phyloP scores from a whole-genome alignment of 2,888 invertebrate genomes.

The Crematogaster levior region DNA sequence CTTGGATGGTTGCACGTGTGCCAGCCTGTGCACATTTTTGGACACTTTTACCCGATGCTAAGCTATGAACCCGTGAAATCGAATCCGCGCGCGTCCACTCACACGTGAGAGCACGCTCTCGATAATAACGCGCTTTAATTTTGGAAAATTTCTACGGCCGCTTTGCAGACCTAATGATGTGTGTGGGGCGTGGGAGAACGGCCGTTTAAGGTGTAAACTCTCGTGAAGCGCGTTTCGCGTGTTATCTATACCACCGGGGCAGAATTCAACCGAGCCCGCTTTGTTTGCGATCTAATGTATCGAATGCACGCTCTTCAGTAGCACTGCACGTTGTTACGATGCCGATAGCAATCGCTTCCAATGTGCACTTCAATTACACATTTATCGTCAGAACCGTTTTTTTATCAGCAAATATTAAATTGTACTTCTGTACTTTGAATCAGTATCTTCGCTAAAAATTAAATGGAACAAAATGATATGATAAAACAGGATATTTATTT shows the following conservation, averaged over 20 bases:
- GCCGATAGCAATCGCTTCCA: background rate
- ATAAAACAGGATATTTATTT: background rate
- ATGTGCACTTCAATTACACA: background rate
- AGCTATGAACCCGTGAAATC: conserved; percentile 45
- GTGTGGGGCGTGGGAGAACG: conserved; percentile 11
- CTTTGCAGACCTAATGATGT: conserved; percentile 49
- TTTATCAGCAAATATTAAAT: background rate
- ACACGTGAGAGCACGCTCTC: conserved; percentile 37
- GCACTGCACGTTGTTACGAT: background rate
- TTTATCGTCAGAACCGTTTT: background rate
- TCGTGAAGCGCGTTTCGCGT: conserved; percentile 5
- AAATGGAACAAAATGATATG: background rate
- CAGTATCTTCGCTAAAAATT: background rate
- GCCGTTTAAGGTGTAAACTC: conserved; percentile 29
- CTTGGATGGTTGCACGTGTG: conserved; percentile 30
- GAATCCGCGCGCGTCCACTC: conserved; percentile 11
- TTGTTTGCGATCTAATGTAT: conserved; percentile 49
- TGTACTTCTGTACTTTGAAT: background rate
- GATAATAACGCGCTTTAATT: conserved; percentile 61
- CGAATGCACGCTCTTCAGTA: conserved; percentile 17
- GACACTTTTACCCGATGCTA: conserved; percentile 33
- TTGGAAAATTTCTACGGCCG: conserved; percentile 52
- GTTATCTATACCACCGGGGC: conserved; percentile 15
- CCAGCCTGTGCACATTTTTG: conserved; percentile 35
- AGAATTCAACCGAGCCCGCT: conserved; percentile 6